Conservation (phyloP, 2,888 invertebrate species). For the Acleris emargana region DNA sequence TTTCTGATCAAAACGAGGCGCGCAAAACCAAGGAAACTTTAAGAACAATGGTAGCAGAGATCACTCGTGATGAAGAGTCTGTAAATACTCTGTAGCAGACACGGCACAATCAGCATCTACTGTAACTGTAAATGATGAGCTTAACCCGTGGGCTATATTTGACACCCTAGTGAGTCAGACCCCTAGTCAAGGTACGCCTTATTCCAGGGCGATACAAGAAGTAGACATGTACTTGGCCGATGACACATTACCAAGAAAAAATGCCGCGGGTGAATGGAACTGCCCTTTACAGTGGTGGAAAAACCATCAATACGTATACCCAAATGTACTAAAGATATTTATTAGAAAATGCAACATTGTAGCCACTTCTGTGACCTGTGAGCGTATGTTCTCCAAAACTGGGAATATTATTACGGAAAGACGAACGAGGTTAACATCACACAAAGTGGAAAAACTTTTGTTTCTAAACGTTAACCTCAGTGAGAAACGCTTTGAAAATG, state of each 20-base stretch:
- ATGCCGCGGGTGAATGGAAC: constrained; percentile 33
- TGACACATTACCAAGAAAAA: constrained; percentile 37
- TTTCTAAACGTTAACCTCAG: constrained; percentile 36
- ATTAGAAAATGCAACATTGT: constrained; percentile 35
- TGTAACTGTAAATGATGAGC: constrained; percentile 22
- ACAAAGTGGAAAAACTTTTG: constrained; percentile 37
- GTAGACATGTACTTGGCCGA: constrained; percentile 38
- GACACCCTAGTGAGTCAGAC: constrained; percentile 29
- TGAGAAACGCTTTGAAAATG: constrained; percentile 1
- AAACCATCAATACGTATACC: constrained; percentile 38
- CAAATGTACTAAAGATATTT: constrained; percentile 37
- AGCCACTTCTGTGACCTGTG: constrained; percentile 40
- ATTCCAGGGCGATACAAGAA: constrained; percentile 41
- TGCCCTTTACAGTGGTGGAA: constrained; percentile 42
- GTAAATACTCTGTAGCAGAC: not conserved
- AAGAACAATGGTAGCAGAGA: constrained; percentile 27
- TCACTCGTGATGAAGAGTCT: constrained; percentile 23
- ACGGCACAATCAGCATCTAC: not conserved
- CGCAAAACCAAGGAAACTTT: constrained; percentile 37
- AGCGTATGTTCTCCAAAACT: constrained; percentile 39
- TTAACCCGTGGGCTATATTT: constrained; percentile 40
- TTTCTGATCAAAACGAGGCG: constrained; percentile 37
- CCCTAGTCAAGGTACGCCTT: constrained; percentile 37
- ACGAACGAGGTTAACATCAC: constrained; percentile 21
- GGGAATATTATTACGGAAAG: constrained; percentile 37